phyloP scores from a whole-genome alignment of 2,888 invertebrate species.

The Habrosyne pyritoides region DNA sequence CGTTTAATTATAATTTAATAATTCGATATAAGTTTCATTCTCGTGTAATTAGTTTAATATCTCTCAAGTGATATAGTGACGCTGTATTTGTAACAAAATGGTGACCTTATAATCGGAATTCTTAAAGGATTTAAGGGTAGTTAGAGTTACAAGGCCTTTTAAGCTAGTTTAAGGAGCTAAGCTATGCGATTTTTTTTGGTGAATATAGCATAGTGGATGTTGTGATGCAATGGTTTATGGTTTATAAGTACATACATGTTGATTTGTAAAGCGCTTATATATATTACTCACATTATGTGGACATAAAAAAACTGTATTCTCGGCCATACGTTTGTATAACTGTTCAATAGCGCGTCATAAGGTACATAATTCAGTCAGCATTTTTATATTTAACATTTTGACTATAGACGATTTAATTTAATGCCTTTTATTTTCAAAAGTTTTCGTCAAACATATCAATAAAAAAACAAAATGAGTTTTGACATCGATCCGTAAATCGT shows the following conservation, averaged over 20 bases:
- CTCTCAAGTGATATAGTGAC: slow-evolving; percentile 78
- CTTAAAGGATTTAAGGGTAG: slow-evolving; percentile 80
- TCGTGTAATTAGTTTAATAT: slow-evolving; percentile 70
- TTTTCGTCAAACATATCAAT: slow-evolving; percentile 58
- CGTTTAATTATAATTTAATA: slow-evolving; percentile 53
- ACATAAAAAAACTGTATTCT: slow-evolving; percentile 50
- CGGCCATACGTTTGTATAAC: slow-evolving; percentile 52
- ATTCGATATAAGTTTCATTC: slow-evolving; percentile 54
- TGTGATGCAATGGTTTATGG: slow-evolving; percentile 59
- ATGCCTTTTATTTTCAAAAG: slow-evolving; percentile 46
- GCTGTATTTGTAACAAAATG: slow-evolving; percentile 75
- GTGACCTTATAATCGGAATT: slow-evolving; percentile 80
- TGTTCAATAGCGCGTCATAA: slow-evolving; percentile 48
- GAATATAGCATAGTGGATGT: slow-evolving; percentile 61
- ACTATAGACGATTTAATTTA: slow-evolving; percentile 26
- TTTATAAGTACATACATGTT: slow-evolving; percentile 44
- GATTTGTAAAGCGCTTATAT: slow-evolving; percentile 49
- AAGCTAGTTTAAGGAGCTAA: slow-evolving; percentile 67
- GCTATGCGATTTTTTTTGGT: slow-evolving; percentile 63
- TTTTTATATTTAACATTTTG: slow-evolving; percentile 43
- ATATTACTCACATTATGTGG: slow-evolving; percentile 28
- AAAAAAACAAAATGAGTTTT: slow-evolving; percentile 12
- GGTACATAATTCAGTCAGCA: slow-evolving; percentile 55
- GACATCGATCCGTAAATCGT: slow-evolving; percentile 8
- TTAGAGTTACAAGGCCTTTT: slow-evolving; percentile 77